Base-by-base conservation (phyloP, 2,888 invertebrate genomes). In the Brachypalpus laphriformis region DNA sequence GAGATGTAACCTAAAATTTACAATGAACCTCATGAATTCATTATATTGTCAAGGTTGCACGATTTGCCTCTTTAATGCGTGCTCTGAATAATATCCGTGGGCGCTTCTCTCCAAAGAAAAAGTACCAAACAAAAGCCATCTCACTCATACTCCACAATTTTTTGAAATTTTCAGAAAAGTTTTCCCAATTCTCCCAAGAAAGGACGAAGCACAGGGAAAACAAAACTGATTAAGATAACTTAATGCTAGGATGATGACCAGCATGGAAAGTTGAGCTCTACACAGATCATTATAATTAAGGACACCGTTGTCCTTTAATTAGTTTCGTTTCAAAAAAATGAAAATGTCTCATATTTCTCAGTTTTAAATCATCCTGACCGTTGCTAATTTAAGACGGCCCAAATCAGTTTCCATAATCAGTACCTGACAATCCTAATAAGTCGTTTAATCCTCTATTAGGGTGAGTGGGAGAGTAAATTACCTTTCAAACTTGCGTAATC, bases 1-100 rank as follows among this genome's bases (percentile, higher is more conserved):
- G n/a, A 37, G 37, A n/a, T 3, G 37, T n/a, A 37, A 4, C 37
- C 8, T 4, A 37, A 37, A 31, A 22, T 37, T 31, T 31, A 28
- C 70, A 11, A 25, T 14, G 14, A 72, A 72, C 16, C 40, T 40
- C 20, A 61, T 49, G 40, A 61, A 49, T 51, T 51, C 11, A 51
- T 61, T 25, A n/a, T 28, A 28, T 8, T 37, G 57, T 45, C 71
- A 47, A 59, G n/a, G n/a, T 49, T 51, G 61, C 14, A 18, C 25
- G 37, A 40, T 11, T n/a, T 40, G 20, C 40, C 49, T 45, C 34
- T 25, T n/a, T 18, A 49, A 34, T 49, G 28, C 72, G 72, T 72
- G 61, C 14, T 51, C 11, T 0, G 72, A 59, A 72, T 72, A 61
- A 40, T 11, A 61, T 40, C 37, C 20, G 5, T 40, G 34, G 40